A percentile compares a stretch with the other conserved stretches of the same genome.
Conservation (phyloP, 2,888 invertebrate species). For the Sphaeridia pumilis region DNA sequence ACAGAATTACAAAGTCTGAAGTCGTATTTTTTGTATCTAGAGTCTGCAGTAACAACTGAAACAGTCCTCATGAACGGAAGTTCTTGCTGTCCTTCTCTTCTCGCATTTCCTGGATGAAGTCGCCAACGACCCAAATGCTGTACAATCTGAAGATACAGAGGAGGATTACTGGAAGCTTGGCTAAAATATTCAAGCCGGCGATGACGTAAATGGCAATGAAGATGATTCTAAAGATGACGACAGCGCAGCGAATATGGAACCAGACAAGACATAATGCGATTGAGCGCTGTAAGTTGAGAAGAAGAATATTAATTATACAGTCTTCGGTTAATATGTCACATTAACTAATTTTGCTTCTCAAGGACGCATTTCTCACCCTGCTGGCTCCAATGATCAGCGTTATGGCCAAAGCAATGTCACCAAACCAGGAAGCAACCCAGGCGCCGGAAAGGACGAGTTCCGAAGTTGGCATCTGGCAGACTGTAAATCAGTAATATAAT, state of each 20-base stretch:
- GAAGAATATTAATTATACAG: not conserved
- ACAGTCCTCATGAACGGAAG: too few species aligned
- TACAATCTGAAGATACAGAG: slow-evolving; percentile 29
- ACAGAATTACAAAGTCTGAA: too few species aligned
- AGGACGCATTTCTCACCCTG: slow-evolving; percentile 4
- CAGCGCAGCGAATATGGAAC: slow-evolving; percentile 32
- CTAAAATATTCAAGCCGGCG: slow-evolving; percentile 23
- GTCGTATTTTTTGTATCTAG: too few species aligned
- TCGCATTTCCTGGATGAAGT: slow-evolving; percentile 26
- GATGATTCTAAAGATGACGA: slow-evolving; percentile 30
- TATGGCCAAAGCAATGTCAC: slow-evolving; percentile 6
- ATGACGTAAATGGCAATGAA: slow-evolving; percentile 29
- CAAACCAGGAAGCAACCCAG: slow-evolving; percentile 10
- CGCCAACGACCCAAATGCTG: slow-evolving; percentile 29
- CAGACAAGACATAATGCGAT: slow-evolving; percentile 27
- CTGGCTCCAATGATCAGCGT: slow-evolving; percentile 4
- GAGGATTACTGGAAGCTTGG: slow-evolving; percentile 32
- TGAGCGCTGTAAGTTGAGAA: slow-evolving; percentile 19
- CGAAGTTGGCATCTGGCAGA: slow-evolving; percentile 1
- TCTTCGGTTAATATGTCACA: too few species aligned
- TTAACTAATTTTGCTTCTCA: too few species aligned
- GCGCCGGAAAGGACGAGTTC: slow-evolving; percentile 3
- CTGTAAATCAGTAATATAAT: slow-evolving; percentile 1
- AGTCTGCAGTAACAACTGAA: too few species aligned
- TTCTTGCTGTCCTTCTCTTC: too few species aligned